These are phyloP conservation scores for Lymantria dispar DNA, from an alignment of 2,888 invertebrate species.

Conservation along the genomic window DNA sequence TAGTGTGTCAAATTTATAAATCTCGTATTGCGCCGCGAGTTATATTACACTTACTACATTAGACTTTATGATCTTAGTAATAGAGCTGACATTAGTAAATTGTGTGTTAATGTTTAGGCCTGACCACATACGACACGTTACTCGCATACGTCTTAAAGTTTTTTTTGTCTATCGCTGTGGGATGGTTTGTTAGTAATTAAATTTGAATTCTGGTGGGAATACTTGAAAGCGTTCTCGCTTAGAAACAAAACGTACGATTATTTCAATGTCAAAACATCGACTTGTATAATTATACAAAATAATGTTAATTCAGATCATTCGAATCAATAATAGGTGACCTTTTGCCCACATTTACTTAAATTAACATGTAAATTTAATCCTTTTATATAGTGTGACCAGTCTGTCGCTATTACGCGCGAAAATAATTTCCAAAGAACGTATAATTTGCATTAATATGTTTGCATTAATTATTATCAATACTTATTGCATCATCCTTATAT, in stretches of 20 bases:
- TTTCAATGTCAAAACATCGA: not conserved
- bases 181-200: constrained; percentile 18
- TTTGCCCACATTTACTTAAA: not conserved
- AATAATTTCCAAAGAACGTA: constrained; percentile 5
- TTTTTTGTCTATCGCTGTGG: constrained; percentile 14
- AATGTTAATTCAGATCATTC: not conserved
- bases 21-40: constrained; percentile 11
- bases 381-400: not conserved
- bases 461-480: constrained; percentile 1
- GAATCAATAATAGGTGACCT: not conserved
- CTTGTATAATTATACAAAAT: not conserved
- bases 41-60: constrained; percentile 22
- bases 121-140: constrained; percentile 11
- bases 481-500: not conserved
- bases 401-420: not conserved
- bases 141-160: constrained; percentile 12
- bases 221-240: not conserved
- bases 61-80: constrained; percentile 22
- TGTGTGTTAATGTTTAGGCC: constrained; percentile 4
- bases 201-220: constrained; percentile 18
- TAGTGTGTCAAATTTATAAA: constrained; percentile 39
- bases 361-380: constrained; percentile 6
- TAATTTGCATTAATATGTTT: constrained; percentile 1
- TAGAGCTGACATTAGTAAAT: constrained; percentile 30
- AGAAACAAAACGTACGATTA: not conserved